Evolutionary conservation across 2,113 vertebrate genomes (phyloP), one percentile per base, ranked within the genome.

Genomic region (Deroptyus accipitrinus): DNA sequence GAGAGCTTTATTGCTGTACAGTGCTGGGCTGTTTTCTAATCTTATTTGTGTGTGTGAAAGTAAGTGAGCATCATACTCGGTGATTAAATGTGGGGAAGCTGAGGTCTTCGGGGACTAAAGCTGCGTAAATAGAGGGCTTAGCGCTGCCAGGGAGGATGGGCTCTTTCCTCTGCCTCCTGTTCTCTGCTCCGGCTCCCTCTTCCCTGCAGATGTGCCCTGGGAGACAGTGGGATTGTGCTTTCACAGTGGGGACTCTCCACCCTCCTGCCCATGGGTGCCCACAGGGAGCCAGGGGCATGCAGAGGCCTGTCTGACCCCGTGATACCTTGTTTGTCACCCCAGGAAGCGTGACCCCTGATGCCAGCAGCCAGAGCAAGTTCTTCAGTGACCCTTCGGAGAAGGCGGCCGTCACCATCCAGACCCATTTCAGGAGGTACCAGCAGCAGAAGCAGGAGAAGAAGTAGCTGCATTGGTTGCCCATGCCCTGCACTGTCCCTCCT

Each of bases 391-490:
- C 97, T 35, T 88, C 94, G 0, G 98, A 98, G 76, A 98, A 96
- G 94, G 98, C 98, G 0, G 98, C 98, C 0, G n/a, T 98, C 64
- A 98, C 98, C 85, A 99, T 99, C 95, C 98, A 99, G 97, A 98
- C 92, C 64, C 98, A 98, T 82, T 98, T 98, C 97, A 98, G 98
- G 88, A 98, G 98, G 78, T 98, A 99, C 88, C 98, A 99, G 89
- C 98, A 98, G 95, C 98, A 98, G 97, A 98, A 98, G 88, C 98
- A 98, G 9, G 98, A 98, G 91, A 97, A 98, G 39, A 93, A 94
- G 61, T 98, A 98, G 80, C 96, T 6, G 24, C 5, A 1, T 11
- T 5, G 2, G 28, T 51, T 11, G 0, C 22, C 51, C 3, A 1
- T n/a, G 61, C 70, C 78, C 85, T 24, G 52, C 44, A 0, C 57